These are phyloP conservation scores for Onychostruthus taczanowskii DNA, from an alignment of 2,113 vertebrate species.

Conservation along the genomic window DNA sequence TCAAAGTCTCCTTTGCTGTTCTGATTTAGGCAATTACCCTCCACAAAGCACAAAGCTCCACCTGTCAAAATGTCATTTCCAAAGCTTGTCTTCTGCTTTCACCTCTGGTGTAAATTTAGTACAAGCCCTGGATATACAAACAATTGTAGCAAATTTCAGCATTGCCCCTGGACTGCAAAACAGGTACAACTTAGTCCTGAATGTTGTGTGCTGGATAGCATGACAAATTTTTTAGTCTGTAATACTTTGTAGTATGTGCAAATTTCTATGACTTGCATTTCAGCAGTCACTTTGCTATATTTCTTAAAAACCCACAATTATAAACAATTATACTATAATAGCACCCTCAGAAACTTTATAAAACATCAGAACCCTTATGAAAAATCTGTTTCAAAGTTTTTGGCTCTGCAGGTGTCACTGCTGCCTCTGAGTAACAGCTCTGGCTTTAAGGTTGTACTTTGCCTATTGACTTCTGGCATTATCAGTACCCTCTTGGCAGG, in stretches of 20 bases:
- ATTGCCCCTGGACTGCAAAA: background rate
- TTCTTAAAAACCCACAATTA: background rate
- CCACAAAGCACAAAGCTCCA: background rate
- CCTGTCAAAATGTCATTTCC: background rate
- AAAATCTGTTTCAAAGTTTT: background rate
- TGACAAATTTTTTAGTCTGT: background rate
- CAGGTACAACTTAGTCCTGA: background rate
- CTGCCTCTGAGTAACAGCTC: background rate
- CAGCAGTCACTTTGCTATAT: background rate
- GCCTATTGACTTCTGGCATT: background rate
- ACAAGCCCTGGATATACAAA: rapidly evolving
- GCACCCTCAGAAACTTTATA: background rate
- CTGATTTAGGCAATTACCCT: background rate
- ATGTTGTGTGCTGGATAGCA: background rate
- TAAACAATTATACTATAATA: background rate
- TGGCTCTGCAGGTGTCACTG: background rate
- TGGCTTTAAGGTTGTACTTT: background rate
- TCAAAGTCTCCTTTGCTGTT: background rate
- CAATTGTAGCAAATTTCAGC: background rate
- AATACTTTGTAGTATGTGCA: background rate
- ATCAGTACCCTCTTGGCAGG: background rate
- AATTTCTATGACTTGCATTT: background rate
- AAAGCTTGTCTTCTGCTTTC: background rate
- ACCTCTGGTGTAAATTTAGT: background rate
- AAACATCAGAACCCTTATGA: background rate